phyloP scores from a whole-genome alignment of 2,797 vertebrate genomes.

The Pipistrellus kuhlii region DNA sequence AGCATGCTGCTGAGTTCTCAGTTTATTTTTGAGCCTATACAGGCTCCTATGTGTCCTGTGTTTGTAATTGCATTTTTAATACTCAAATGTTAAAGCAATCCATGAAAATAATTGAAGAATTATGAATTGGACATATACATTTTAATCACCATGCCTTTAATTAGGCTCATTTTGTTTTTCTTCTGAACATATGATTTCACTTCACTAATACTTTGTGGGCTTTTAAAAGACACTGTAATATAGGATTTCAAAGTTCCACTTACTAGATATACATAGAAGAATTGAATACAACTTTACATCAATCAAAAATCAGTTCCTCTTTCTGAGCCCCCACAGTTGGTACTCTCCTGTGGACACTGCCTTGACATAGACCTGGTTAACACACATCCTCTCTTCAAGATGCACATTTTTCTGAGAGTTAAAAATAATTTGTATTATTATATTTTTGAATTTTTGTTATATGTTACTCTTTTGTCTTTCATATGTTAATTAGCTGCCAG shows the following conservation, averaged over 20 bases:
- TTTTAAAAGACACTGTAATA: constrained; percentile 31
- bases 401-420: neutral
- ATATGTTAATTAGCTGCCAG: neutral
- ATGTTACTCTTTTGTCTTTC: neutral
- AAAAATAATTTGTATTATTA: neutral
- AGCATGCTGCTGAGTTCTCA: constrained; percentile 52
- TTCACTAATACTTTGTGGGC: neutral
- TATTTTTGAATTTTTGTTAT: constrained; percentile 4
- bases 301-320: constrained; percentile 17
- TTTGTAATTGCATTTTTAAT: constrained; percentile 52
- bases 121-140: constrained; percentile 48
- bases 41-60: constrained; percentile 30
- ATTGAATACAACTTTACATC: neutral
- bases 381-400: neutral
- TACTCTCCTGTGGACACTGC: neutral
- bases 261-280: neutral
- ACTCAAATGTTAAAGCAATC: constrained; percentile 63
- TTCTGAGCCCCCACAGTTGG: neutral
- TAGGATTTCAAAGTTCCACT: constrained; percentile 3
- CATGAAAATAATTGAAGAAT: constrained; percentile 67
- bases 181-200: constrained; percentile 43
- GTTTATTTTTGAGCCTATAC: constrained; percentile 47
- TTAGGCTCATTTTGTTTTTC: constrained; percentile 48
- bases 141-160: constrained; percentile 55
- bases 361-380: neutral